Conservation (phyloP, 2,888 invertebrate species). For the Ommatoiulus sabulosus region DNA sequence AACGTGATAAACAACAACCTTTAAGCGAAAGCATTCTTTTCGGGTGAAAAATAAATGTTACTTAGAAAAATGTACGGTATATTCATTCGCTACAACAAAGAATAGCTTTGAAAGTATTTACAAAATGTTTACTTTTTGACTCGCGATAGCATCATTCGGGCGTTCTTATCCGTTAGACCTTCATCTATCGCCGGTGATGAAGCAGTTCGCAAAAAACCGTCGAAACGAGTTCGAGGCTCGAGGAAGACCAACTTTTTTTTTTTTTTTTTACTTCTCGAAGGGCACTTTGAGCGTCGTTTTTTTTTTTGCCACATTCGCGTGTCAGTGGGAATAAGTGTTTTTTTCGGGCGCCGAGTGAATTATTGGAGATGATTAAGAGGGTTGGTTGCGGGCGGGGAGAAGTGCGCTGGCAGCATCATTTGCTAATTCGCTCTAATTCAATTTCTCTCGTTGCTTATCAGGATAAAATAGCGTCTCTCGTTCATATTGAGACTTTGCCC, state of each 20-base stretch:
- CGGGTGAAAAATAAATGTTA: too few species aligned
- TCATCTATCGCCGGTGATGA: too few species aligned
- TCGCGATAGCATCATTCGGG: too few species aligned
- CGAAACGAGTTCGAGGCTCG: not conserved
- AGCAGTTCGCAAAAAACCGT: not conserved
- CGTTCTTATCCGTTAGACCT: too few species aligned
- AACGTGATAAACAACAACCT: too few species aligned
- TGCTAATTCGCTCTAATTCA: slow-evolving; percentile 48
- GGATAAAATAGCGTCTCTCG: slow-evolving; percentile 10
- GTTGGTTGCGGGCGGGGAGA: slow-evolving; percentile 3
- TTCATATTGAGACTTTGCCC: slow-evolving; percentile 27
- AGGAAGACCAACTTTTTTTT: not conserved
- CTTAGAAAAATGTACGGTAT: too few species aligned
- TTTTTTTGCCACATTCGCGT: not conserved
- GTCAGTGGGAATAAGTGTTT: slow-evolving; percentile 25
- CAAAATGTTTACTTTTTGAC: too few species aligned
- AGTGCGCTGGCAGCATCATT: slow-evolving; percentile 31
- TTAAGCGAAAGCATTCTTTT: too few species aligned
- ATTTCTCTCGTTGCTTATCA: slow-evolving; percentile 38
- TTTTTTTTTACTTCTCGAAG: not conserved
- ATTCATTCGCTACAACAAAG: too few species aligned
- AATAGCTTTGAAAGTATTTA: too few species aligned
- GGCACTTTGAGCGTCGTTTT: not conserved
- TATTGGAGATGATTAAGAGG: slow-evolving; percentile 26
- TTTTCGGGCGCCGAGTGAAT: not conserved